A percentile compares a stretch with the other conserved stretches of the same genome.
phyloP scores from a whole-genome alignment of 1,140 invertebrate species.

The Cotesia vestalis region DNA sequence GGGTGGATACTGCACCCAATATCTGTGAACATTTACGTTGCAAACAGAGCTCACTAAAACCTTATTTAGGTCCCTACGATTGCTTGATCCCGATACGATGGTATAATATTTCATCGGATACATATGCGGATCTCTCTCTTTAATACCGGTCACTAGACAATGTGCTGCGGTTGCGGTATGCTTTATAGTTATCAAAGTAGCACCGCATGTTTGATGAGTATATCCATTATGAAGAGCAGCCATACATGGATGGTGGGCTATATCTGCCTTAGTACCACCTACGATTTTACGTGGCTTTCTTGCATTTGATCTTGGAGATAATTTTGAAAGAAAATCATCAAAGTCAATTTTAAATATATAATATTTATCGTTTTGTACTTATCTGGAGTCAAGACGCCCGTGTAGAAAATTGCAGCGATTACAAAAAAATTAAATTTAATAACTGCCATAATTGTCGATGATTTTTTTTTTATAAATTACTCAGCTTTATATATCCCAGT shows the following conservation, averaged over 20 bases:
- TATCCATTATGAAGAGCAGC: neutral
- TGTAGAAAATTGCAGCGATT: too few species aligned
- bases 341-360: too few species aligned
- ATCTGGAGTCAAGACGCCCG: neutral
- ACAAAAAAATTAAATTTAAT: too few species aligned
- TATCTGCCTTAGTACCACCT: neutral
- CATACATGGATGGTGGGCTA: neutral
- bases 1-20: neutral
- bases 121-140: neutral
- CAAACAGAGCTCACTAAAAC: neutral
- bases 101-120: neutral
- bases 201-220: conserved; percentile 5
- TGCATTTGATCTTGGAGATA: neutral
- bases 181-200: neutral
- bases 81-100: neutral
- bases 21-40: neutral
- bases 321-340: neutral
- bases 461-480: too few species aligned
- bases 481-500: too few species aligned
- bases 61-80: neutral
- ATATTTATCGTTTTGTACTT: too few species aligned
- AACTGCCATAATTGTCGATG: too few species aligned
- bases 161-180: conserved; percentile 20
- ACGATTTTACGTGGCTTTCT: neutral
- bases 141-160: conserved; percentile 10